A percentile compares a stretch with the other conserved stretches of the same genome.
Evolutionary conservation across 2,888 invertebrate genomes (phyloP).

Genomic region (Orthosia gracilis): DNA sequence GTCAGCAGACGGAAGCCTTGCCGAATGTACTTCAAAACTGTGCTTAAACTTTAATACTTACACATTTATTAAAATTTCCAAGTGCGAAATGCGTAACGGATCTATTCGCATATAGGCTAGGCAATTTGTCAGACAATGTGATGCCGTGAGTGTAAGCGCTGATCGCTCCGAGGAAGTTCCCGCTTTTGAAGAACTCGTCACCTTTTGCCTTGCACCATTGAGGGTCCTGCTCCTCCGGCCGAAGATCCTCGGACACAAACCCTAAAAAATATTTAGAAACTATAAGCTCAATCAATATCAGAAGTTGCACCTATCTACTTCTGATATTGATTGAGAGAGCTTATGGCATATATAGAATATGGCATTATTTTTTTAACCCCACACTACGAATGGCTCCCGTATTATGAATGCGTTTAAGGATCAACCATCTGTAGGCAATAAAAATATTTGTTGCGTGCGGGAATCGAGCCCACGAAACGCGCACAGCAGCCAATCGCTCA

Average conservation of each 20-base stretch:
- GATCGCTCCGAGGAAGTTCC: slow-evolving; percentile 95
- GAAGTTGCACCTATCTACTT: no score
- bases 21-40: not conserved
- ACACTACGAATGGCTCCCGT: no score
- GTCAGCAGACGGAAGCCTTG: no score
- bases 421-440: no score
- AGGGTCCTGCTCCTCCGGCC: slow-evolving; percentile 96
- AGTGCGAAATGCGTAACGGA: slow-evolving; percentile 95
- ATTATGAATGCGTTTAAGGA: no score
- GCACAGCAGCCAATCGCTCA: no score
- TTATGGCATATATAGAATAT: no score
- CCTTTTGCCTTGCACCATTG: slow-evolving; percentile 96
- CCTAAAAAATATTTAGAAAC: slow-evolving; percentile 81
- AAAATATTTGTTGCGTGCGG: no score
- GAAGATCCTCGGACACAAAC: slow-evolving; percentile 93
- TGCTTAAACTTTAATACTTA: slow-evolving; percentile 68
- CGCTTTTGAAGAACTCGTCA: slow-evolving; percentile 94
- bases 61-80: slow-evolving; percentile 94
- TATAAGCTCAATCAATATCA: not conserved
- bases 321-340: no score
- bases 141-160: slow-evolving; percentile 96
- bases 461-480: no score
- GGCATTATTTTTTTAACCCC: no score
- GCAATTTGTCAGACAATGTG: slow-evolving; percentile 93
- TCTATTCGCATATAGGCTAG: slow-evolving; percentile 94